phyloP scores from a whole-genome alignment of 2,888 invertebrate species.

The Glaucopsyche alexis region DNA sequence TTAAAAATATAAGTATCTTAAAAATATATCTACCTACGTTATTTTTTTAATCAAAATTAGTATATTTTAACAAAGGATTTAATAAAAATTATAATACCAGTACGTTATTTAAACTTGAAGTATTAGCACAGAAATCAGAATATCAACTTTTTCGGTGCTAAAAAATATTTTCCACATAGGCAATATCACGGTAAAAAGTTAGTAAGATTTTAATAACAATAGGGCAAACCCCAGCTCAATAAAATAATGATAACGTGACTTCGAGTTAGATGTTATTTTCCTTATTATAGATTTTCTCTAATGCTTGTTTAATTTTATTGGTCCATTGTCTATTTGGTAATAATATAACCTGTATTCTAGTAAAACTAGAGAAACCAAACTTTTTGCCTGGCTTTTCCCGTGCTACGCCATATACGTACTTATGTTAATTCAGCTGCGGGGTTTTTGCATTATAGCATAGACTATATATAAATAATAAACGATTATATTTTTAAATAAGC shows the following conservation, averaged over 20 bases:
- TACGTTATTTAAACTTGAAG: too few species aligned
- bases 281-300: background rate
- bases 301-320: background rate
- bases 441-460: background rate
- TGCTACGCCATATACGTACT: background rate
- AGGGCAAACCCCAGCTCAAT: background rate
- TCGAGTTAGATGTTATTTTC: background rate
- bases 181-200: background rate
- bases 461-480: too few species aligned
- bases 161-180: background rate
- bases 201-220: background rate
- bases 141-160: too few species aligned
- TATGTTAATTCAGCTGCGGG: background rate
- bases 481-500: too few species aligned
- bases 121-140: too few species aligned
- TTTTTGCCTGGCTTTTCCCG: background rate
- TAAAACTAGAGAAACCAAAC: background rate
- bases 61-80: too few species aligned
- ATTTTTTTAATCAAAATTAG: too few species aligned
- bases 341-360: background rate
- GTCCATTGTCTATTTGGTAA: background rate
- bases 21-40: too few species aligned
- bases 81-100: too few species aligned
- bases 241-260: slow-evolving; percentile 1
- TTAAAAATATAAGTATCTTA: too few species aligned